Conservation (phyloP, 2,888 invertebrate species). For the Dryomyza anilis region DNA sequence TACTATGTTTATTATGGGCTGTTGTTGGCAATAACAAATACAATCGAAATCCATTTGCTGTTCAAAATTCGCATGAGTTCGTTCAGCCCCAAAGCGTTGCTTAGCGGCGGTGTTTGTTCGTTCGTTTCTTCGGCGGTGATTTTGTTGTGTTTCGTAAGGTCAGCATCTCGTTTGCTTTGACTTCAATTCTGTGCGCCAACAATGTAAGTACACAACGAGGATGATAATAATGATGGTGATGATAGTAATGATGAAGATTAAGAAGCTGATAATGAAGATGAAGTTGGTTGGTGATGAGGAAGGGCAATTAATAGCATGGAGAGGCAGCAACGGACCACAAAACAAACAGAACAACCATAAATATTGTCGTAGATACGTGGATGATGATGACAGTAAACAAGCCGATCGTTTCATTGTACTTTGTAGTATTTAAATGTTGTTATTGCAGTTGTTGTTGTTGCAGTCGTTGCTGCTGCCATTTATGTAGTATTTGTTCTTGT, state of each 20-base stretch:
- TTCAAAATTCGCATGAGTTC: background rate
- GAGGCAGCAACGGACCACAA: background rate
- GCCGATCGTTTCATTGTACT: too few relatives aligned
- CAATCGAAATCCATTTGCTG: too few relatives aligned
- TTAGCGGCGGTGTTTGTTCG: too few relatives aligned
- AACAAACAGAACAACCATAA: background rate
- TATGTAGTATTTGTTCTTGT: too few relatives aligned
- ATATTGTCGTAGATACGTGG: background rate
- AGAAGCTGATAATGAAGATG: background rate
- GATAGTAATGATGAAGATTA: too few relatives aligned
- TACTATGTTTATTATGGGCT: too few relatives aligned
- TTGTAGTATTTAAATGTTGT: too few relatives aligned
- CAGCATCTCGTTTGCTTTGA: slow-evolving; percentile 32
- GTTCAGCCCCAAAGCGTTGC: too few relatives aligned
- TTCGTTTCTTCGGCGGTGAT: background rate
- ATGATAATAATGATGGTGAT: too few relatives aligned
- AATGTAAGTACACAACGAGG: too few relatives aligned
- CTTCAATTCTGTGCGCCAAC: slow-evolving; percentile 16
- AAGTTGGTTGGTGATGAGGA: background rate
- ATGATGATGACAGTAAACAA: background rate
- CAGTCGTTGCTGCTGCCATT: too few relatives aligned
- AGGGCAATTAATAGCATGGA: slow-evolving; percentile 4
- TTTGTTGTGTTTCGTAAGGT: slow-evolving; percentile 20
- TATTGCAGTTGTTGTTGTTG: slow-evolving; percentile 23
- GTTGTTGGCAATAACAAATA: background rate